Percentiles rank a stretch among this genome's conserved stretches.
Conservation (phyloP, 2,113 vertebrate genomes). For the Girardinichthys multiradiatus region DNA sequence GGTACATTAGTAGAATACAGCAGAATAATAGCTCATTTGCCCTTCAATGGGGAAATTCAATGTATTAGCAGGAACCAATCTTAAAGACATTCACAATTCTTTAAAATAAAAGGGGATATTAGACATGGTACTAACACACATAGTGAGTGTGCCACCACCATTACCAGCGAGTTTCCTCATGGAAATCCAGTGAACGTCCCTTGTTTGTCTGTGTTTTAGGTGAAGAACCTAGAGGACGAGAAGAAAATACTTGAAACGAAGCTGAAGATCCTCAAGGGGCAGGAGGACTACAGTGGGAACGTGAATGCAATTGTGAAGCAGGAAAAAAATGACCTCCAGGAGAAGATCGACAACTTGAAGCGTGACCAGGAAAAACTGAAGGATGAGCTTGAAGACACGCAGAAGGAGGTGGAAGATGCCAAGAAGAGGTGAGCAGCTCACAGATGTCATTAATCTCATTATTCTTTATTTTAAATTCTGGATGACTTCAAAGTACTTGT, state of each 20-base stretch:
- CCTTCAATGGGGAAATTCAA: too few species aligned
- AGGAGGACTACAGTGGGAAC: slow-evolving; percentile 74
- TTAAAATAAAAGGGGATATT: too few species aligned
- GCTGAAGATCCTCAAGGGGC: slow-evolving; percentile 75
- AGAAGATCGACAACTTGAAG: slow-evolving; percentile 67
- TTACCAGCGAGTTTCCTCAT: neutral
- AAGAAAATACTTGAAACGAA: slow-evolving; percentile 76
- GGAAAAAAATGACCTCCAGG: slow-evolving; percentile 65
- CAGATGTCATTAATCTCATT: neutral
- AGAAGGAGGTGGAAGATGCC: slow-evolving; percentile 67
- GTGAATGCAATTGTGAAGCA: slow-evolving; percentile 64
- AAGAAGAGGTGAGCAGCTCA: slow-evolving; percentile 65
- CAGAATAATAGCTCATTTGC: too few species aligned
- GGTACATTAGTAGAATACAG: neutral
- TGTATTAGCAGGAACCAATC: neutral
- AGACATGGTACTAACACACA: neutral
- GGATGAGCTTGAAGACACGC: slow-evolving; percentile 57
- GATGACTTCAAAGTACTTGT: neutral
- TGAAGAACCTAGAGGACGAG: slow-evolving; percentile 78
- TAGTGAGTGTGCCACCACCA: neutral
- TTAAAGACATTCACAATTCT: neutral
- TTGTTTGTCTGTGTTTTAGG: slow-evolving; percentile 49
- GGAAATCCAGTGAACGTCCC: rapidly evolving
- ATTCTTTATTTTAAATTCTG: neutral
- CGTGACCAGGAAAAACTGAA: slow-evolving; percentile 71